These are phyloP conservation scores for Leucoraja erinaceus DNA, from an alignment of 2,113 vertebrate genomes.

Conservation along the genomic window DNA sequence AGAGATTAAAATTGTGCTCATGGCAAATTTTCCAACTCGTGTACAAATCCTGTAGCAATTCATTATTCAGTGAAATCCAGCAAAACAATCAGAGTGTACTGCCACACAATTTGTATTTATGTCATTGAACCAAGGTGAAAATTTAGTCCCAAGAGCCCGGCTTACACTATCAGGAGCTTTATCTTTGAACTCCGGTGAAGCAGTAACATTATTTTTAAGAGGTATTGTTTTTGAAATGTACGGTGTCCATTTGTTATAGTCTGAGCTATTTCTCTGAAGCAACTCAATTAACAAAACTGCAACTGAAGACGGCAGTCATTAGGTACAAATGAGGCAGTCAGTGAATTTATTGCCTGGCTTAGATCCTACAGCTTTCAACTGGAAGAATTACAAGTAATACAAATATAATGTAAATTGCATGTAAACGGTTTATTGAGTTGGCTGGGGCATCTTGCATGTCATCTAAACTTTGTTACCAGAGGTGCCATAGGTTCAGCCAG, in stretches of 20 bases:
- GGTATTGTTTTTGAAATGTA: slow-evolving; percentile 27
- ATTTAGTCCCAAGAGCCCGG: neutral
- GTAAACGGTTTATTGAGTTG: slow-evolving; percentile 14
- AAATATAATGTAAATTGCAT: neutral
- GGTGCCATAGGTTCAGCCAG: neutral
- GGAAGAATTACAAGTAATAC: slow-evolving; percentile 24
- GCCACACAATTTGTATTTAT: slow-evolving; percentile 5
- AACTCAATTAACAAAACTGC: slow-evolving; percentile 27
- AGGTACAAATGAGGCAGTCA: slow-evolving; percentile 23
- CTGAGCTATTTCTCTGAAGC: neutral
- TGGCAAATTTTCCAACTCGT: neutral
- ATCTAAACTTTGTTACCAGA: slow-evolving; percentile 8
- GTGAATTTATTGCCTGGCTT: slow-evolving; percentile 26
- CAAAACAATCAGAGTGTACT: neutral
- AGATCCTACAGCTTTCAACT: neutral
- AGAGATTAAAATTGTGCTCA: neutral
- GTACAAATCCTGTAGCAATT: neutral
- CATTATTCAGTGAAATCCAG: slow-evolving; percentile 11
- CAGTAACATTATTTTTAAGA: slow-evolving; percentile 23
- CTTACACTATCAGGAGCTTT: neutral
- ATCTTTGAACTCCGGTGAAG: slow-evolving; percentile 12
- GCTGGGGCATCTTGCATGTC: neutral
- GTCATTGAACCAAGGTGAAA: slow-evolving; percentile 27
- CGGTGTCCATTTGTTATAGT: neutral
- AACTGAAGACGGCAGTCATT: slow-evolving; percentile 5